phyloP scores from a whole-genome alignment of 2,113 vertebrate species.

The Sturnira hondurensis region DNA sequence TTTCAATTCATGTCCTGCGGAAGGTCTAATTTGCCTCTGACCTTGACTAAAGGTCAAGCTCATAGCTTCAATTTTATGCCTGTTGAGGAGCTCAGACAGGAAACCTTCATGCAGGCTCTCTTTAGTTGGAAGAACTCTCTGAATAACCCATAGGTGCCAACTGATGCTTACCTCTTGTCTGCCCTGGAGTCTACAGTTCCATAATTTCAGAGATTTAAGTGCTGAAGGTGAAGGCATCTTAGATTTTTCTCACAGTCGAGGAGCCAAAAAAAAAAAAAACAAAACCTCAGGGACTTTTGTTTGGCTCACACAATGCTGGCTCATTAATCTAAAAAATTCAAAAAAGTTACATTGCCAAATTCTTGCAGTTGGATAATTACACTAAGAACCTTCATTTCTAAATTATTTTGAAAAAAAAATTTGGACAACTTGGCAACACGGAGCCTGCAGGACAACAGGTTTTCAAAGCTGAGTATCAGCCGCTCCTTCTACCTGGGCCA shows the following conservation, averaged over 20 bases:
- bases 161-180: neutral
- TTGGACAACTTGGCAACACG: neutral
- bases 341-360: neutral
- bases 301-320: neutral
- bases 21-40: neutral
- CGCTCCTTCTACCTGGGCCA: neutral
- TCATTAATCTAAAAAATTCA: neutral
- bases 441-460: neutral
- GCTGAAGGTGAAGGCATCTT: neutral
- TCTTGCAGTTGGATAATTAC: constrained; percentile 5
- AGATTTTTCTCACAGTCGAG: neutral
- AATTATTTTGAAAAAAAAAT: neutral
- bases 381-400: neutral
- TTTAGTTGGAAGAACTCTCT: constrained; percentile 57
- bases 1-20: neutral
- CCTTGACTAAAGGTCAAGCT: neutral
- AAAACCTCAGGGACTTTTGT: neutral
- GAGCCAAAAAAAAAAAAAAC: neutral
- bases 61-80: constrained; percentile 83
- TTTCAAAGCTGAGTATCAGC: neutral
- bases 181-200: neutral
- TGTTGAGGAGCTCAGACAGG: constrained; percentile 78
- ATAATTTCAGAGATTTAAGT: neutral
- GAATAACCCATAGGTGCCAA: neutral
- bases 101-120: constrained; percentile 85